Evolutionary conservation across 2,113 vertebrate genomes (phyloP), one percentile per base, ranked within the genome.

Genomic region (Nothobranchius furzeri): DNA sequence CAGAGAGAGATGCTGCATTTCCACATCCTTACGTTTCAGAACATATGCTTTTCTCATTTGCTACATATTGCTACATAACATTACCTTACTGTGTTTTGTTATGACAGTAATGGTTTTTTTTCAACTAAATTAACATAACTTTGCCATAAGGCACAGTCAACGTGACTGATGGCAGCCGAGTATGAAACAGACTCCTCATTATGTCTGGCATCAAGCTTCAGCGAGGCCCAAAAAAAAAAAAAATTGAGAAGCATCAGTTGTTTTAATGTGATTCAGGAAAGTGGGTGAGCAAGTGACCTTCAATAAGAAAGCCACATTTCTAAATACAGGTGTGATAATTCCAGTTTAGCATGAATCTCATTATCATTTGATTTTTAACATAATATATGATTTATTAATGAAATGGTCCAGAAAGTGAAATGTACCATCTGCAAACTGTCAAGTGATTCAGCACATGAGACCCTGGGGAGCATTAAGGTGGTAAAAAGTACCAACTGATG

Each of bases 291-390:
- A 40, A 53, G 12, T 6, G 54, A 4, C 3, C 57, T 45, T 54
- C 12, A 55, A 64, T 49, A 25, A 60, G 46, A 68, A 43, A 64
- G 7, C 1, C 35, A 52, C 17, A 60, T 53, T 59, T 61, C 4
- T 11, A 58, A 48, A 48, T 10, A 12, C 4, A 15, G 20, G 9
- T 9, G 30, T 30, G 30, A 30, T 30, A 30, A 30, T 65, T 15
- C 24, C 57, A 47, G 12, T 5, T 20, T 0, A 8, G 40, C 9
- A 20, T 15, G 20, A 25, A 49, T 49, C 15, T 50, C 47, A 58
- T 49, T 48, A 1, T 9, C 2, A 40, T 42, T n/a, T 14, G 4
- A 30, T n/a, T 10, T 43, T 10, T 24, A 40, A 40, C 4, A 40
- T 40, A 1, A 40, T 7, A 7, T 40, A 9, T 8, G 3, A 9